These are phyloP conservation scores for Spea multiplicata DNA, from an alignment of 2,113 vertebrate species.

Conservation along the genomic window DNA sequence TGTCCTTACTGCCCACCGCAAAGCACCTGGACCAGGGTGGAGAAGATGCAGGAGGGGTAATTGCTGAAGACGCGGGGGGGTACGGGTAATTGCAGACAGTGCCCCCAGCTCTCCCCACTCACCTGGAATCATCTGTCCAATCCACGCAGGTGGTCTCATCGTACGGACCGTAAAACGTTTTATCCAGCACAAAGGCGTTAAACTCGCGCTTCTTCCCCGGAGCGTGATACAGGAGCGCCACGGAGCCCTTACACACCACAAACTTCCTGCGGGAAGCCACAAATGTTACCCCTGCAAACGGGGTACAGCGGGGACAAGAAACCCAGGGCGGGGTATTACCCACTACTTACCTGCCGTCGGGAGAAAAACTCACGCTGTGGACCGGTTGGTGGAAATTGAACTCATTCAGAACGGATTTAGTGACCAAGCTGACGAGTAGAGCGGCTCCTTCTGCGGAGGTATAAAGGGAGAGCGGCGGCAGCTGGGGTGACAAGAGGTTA, in stretches of 20 bases:
- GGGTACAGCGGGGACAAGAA: not conserved
- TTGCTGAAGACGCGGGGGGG: no score
- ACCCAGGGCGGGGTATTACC: not conserved
- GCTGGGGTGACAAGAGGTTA: not conserved
- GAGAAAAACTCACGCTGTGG: slow-evolving; percentile 86
- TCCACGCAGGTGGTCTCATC: slow-evolving; percentile 95
- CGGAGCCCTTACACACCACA: slow-evolving; percentile 85
- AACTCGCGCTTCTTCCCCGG: slow-evolving; percentile 87
- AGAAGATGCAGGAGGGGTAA: not conserved
- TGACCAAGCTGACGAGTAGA: slow-evolving; percentile 81
- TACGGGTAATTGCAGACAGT: not conserved
- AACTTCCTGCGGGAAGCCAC: slow-evolving; percentile 72
- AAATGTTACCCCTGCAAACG: no score
- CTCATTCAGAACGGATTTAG: slow-evolving; percentile 81
- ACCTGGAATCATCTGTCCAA: slow-evolving; percentile 96
- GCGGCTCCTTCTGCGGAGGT: slow-evolving; percentile 79
- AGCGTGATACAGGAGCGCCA: slow-evolving; percentile 89
- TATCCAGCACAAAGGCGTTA: slow-evolving; percentile 92
- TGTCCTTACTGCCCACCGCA: slow-evolving; percentile 92
- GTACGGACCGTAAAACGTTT: slow-evolving; percentile 90
- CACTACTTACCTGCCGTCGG: slow-evolving; percentile 81
- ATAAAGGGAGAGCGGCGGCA: not conserved
- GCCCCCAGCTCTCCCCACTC: slow-evolving; percentile 44
- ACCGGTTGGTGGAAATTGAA: slow-evolving; percentile 92
- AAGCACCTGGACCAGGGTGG: slow-evolving; percentile 77